Base-by-base conservation (phyloP, 2,888 invertebrate genomes). In the Camponotus fellah region DNA sequence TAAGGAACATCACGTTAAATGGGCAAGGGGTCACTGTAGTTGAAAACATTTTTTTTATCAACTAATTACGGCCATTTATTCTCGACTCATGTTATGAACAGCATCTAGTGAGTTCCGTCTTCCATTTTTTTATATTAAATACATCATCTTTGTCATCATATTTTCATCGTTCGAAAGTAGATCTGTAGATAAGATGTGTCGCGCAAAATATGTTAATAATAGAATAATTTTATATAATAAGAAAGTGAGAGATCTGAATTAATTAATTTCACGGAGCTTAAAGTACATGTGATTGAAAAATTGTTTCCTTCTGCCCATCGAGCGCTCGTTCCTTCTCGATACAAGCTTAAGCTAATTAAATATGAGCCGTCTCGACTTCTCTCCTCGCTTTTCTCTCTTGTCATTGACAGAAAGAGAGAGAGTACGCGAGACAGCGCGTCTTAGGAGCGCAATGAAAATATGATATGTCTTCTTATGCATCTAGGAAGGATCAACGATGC, bases 381-480 rank as follows among this genome's bases (percentile, higher is more conserved):
- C 53, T 17, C 49, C 58, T 56, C 72, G 17, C 58, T 40, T 60
- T 49, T 71, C 9, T 53, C 37, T 60, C 43, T 34, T 49, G 40
- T 60, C 62, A 40, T n/a, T 34, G 53, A 37, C 5, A 34, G 32
- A 56, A 83, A 86, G 80, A 66, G 84, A 83, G 82, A 83, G 82
- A 84, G 77, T 62, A 81, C 85, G 86, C 84, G 84, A 82, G 40
- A 56, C 26, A 77, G 32, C 56, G n/a, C 40, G 72, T 34, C 4
- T 46, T 76, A 62, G 62, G 17, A n/a, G 84, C 79, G 81, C 82
- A 74, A 87, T 86, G 86, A 87, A 89, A 87, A 91, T 92, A 89
- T 92, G 92, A 93, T 93, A 93, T 93, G 92, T 93, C 85, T 92
- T 88, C 83, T 92, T 91, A 91, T 82, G 86, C 86, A 82, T 90